These are phyloP conservation scores for Pipistrellus kuhlii DNA, from an alignment of 2,797 vertebrate species.

Conservation along the genomic window DNA sequence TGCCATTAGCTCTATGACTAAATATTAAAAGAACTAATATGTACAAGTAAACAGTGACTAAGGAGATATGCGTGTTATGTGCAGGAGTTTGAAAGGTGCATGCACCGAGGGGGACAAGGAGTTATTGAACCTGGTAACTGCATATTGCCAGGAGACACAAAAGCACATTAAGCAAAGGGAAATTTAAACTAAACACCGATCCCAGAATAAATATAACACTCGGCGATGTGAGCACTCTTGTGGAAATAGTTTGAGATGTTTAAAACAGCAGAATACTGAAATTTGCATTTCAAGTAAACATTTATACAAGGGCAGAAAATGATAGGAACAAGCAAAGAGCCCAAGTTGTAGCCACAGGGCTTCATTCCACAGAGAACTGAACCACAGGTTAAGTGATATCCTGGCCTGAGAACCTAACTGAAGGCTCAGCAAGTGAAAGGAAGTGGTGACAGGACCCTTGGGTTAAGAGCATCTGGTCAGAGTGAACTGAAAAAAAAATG, in stretches of 20 bases:
- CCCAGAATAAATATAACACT: constrained; percentile 68
- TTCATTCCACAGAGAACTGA: not conserved
- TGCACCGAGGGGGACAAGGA: constrained; percentile 53
- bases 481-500: not conserved
- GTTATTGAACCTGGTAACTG: constrained; percentile 54
- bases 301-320: constrained; percentile 44
- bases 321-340: constrained; percentile 1
- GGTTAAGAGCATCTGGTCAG: not conserved
- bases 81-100: constrained; percentile 67
- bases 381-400: not conserved
- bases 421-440: not conserved
- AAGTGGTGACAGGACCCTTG: not conserved
- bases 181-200: constrained; percentile 67
- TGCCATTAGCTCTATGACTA: constrained; percentile 55
- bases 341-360: not conserved
- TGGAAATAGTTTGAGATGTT: constrained; percentile 64
- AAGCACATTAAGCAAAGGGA: constrained; percentile 61
- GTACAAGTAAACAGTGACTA: constrained; percentile 68
- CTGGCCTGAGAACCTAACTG: not conserved
- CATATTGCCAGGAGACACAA: constrained; percentile 71
- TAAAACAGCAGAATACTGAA: constrained; percentile 69
- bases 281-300: constrained; percentile 64
- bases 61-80: constrained; percentile 63
- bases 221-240: not conserved
- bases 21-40: constrained; percentile 74